phyloP scores from a whole-genome alignment of 2,888 invertebrate species.

The Eristalis arbustorum region DNA sequence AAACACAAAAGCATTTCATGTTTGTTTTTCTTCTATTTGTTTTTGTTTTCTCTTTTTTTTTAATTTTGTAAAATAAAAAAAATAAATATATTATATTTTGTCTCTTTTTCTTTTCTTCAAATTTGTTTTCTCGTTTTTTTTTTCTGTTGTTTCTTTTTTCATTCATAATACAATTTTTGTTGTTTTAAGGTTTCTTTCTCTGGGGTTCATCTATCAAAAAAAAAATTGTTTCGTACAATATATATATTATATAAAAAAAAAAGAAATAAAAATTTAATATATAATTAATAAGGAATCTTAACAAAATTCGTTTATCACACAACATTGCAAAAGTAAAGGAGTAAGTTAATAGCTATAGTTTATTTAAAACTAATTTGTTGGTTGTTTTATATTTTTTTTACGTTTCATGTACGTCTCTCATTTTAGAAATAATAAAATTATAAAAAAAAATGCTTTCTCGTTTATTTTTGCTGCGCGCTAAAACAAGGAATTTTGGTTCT shows the following conservation, averaged over 20 bases:
- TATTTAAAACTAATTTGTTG: conserved; percentile 61
- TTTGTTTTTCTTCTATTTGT: conserved; percentile 15
- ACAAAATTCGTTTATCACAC: conserved; percentile 77
- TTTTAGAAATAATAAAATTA: not conserved
- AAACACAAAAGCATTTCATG: conserved; percentile 45
- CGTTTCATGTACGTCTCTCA: not conserved
- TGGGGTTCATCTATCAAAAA: conserved; percentile 45
- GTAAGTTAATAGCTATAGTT: conserved; percentile 60
- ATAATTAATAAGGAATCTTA: conserved; percentile 70
- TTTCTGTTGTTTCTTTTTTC: conserved; percentile 52
- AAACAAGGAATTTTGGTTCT: conserved; percentile 37
- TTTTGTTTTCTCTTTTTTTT: not conserved
- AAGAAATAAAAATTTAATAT: conserved; percentile 65
- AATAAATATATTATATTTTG: conserved; percentile 60
- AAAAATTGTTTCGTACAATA: conserved; percentile 21
- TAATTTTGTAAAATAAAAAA: conserved; percentile 54
- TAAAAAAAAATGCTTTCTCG: conserved; percentile 47
- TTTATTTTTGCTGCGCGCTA: conserved; percentile 40
- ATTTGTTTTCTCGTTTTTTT: conserved; percentile 44
- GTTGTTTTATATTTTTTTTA: conserved; percentile 24
- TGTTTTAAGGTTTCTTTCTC: conserved; percentile 18
- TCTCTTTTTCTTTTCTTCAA: conserved; percentile 39
- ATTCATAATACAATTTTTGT: conserved; percentile 64
- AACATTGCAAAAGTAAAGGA: conserved; percentile 76
- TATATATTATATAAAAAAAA: conserved; percentile 33